phyloP scores from a whole-genome alignment of 2,888 invertebrate species.

The Deladenus siricidicola region DNA sequence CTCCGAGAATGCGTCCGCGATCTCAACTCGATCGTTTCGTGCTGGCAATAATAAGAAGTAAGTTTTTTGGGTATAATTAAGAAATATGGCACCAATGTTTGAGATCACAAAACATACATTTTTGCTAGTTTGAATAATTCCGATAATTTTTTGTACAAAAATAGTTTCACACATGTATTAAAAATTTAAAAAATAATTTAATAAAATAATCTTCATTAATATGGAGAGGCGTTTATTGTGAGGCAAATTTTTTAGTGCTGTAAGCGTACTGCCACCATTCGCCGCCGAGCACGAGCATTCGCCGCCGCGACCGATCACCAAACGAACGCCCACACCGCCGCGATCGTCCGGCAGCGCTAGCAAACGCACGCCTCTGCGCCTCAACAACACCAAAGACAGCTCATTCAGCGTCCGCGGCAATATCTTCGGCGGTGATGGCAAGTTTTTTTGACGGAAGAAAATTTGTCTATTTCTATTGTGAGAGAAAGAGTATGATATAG shows the following conservation, averaged over 20 bases:
- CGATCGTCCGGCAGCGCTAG: background rate
- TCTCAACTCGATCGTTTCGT: background rate
- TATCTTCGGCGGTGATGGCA: constrained; percentile 1
- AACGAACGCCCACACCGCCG: constrained; percentile 6
- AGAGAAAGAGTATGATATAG: too few species aligned
- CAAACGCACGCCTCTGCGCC: constrained; percentile 5
- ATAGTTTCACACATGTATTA: too few species aligned
- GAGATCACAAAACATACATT: too few species aligned
- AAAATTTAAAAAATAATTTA: background rate
- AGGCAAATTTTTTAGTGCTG: too few species aligned
- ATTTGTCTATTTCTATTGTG: too few species aligned
- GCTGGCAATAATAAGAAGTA: background rate
- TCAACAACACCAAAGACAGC: too few species aligned
- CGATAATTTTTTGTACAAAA: too few species aligned
- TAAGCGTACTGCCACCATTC: too few species aligned
- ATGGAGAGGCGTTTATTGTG: too few species aligned
- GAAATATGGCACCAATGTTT: background rate
- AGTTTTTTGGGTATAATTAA: background rate
- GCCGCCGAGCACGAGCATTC: background rate
- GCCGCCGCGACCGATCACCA: constrained; percentile 2
- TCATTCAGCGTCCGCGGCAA: constrained; percentile 7
- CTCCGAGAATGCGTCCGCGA: too few species aligned
- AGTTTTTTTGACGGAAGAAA: background rate
- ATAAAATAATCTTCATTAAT: background rate
- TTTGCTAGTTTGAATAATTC: too few species aligned